Evolutionary conservation across 2,888 invertebrate genomes (phyloP).

Genomic region (Eristalis arbustorum): DNA sequence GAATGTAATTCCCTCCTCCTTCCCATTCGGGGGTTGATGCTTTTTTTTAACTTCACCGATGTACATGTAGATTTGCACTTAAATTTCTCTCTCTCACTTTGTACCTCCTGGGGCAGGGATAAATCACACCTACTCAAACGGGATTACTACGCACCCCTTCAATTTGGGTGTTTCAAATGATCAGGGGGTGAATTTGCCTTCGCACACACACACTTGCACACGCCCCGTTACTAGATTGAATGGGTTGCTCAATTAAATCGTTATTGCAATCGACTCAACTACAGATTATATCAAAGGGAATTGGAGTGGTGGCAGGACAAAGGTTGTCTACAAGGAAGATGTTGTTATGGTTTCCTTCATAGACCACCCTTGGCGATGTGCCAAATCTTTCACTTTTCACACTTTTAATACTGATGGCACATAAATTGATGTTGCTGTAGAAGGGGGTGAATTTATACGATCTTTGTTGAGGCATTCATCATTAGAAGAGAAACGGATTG

Average conservation of each 20-base stretch:
- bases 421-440: constrained; percentile 20
- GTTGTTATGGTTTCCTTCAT: constrained; percentile 35
- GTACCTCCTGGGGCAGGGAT: constrained; percentile 33
- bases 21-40: constrained; percentile 3
- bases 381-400: constrained; percentile 49
- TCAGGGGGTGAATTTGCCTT: constrained; percentile 35
- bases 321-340: not conserved
- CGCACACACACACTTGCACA: not conserved
- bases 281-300: not conserved
- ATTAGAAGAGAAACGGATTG: constrained; percentile 11
- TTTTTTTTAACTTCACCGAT: constrained; percentile 27
- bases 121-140: constrained; percentile 69
- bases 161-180: constrained; percentile 7
- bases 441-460: constrained; percentile 19
- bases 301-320: not conserved
- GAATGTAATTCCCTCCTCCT: constrained; percentile 50
- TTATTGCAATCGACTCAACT: constrained; percentile 12
- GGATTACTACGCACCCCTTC: constrained; percentile 60
- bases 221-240: constrained; percentile 19
- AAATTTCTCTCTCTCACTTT: not conserved
- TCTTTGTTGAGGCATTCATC: constrained; percentile 49
- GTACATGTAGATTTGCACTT: constrained; percentile 40
- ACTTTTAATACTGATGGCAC: constrained; percentile 26
- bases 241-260: constrained; percentile 64
- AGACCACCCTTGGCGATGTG: constrained; percentile 44